Conservation (phyloP, 2,888 invertebrate species). For the Cremastinae sp. region DNA sequence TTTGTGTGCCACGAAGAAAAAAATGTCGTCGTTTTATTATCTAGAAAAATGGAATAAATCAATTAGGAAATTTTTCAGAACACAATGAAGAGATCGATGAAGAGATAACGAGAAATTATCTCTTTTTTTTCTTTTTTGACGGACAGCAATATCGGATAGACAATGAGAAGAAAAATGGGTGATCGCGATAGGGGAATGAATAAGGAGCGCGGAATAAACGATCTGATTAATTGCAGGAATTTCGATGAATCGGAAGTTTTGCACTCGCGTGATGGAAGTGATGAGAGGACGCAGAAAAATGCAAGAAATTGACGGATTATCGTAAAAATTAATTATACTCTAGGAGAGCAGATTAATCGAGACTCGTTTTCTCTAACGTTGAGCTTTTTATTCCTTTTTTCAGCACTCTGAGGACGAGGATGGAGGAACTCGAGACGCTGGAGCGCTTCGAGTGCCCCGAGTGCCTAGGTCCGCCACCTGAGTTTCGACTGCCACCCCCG, state of each 20-base stretch:
- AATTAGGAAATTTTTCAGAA: no score
- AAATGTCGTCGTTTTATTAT: no score
- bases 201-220: no score
- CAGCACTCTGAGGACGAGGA: constrained; percentile 81
- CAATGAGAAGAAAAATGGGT: neutral
- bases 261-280: constrained; percentile 1
- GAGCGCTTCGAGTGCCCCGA: constrained; percentile 87
- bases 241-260: constrained; percentile 5
- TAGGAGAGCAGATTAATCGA: constrained; percentile 77
- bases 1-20: no score
- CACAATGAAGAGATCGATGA: no score
- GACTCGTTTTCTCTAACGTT: constrained; percentile 79
- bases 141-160: no score
- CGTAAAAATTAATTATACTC: constrained; percentile 81
- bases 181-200: neutral
- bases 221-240: no score
- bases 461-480: constrained; percentile 88
- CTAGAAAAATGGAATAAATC: no score
- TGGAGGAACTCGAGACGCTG: constrained; percentile 88
- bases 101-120: no score
- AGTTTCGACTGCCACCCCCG: constrained; percentile 88
- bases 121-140: no score
- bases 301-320: constrained; percentile 77
- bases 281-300: constrained; percentile 10
- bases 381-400: constrained; percentile 79